Evolutionary conservation across 2,888 invertebrate species (phyloP).

Genomic region (Melolontha melolontha): DNA sequence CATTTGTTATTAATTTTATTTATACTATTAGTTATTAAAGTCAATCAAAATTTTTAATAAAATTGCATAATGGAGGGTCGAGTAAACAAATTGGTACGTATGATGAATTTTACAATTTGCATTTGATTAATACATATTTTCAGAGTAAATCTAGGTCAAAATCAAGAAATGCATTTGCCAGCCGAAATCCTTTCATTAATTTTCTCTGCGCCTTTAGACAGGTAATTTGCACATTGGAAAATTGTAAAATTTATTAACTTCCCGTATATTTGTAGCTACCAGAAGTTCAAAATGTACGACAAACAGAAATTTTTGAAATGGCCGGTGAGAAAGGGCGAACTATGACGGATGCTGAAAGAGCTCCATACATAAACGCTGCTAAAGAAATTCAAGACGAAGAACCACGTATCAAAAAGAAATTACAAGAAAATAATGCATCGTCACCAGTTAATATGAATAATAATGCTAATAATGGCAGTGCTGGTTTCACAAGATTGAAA

Average conservation of each 20-base stretch:
- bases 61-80: slow-evolving; percentile 25
- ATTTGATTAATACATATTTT: not conserved
- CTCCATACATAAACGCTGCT: slow-evolving; percentile 26
- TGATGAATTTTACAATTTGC: not conserved
- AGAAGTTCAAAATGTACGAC: slow-evolving; percentile 11
- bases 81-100: not conserved
- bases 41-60: slow-evolving; percentile 13
- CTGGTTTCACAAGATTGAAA: too few species aligned
- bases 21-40: slow-evolving; percentile 17
- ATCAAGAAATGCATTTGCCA: slow-evolving; percentile 15
- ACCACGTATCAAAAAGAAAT: slow-evolving; percentile 37
- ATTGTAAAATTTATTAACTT: too few species aligned
- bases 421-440: slow-evolving; percentile 66
- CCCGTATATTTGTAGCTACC: slow-evolving; percentile 13
- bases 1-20: slow-evolving; percentile 35
- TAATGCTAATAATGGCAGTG: too few species aligned
- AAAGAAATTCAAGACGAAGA: slow-evolving; percentile 18
- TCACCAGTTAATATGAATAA: slow-evolving; percentile 69
- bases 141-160: slow-evolving; percentile 27
- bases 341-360: slow-evolving; percentile 25
- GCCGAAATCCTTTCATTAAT: slow-evolving; percentile 35
- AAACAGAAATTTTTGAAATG: slow-evolving; percentile 13
- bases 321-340: slow-evolving; percentile 34
- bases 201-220: slow-evolving; percentile 28
- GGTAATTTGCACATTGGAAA: not conserved